Evolutionary conservation across 1,140 invertebrate species (phyloP), one percentile per base, ranked within the genome.

Genomic region (Battus philenor): DNA sequence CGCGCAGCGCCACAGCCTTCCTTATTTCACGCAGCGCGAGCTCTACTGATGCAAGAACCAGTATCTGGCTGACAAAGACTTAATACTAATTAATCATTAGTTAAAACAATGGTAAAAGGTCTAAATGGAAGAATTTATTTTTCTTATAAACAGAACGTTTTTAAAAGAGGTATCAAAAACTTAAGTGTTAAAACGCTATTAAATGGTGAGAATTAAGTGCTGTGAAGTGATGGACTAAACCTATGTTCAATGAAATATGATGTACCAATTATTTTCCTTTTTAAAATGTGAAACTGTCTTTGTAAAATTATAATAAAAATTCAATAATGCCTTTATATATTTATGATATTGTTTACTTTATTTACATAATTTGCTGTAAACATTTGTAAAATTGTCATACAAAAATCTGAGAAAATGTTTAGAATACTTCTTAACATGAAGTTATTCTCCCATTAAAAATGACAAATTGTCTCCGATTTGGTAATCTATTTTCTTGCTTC

Each of bases 391-490:
- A n/a, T n/a, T n/a, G n/a, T n/a, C n/a, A n/a, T n/a, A n/a, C n/a
- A n/a, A n/a, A n/a, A n/a, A n/a, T n/a, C n/a, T n/a, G n/a, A n/a
- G n/a, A n/a, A n/a, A n/a, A n/a, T n/a, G n/a, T n/a, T n/a, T n/a
- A n/a, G n/a, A n/a, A n/a, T n/a, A n/a, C n/a, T n/a, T n/a, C n/a
- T n/a, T n/a, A n/a, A n/a, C n/a, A n/a, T n/a, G n/a, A n/a, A n/a
- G n/a, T 55, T 44, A 53, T 31, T 50, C 39, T 38, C 66, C 47
- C 7, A 86, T 61, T 60, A 91, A 73, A 71, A 89, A 91, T 59
- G 90, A 91, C 2, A 92, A 59, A 79, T 92, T 89, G 18, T 87
- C 60, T 26, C 86, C 87, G 43, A 87, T 81, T 32, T 78, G 60
- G 77, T 86, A 87, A 68, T 91, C 89, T 33, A 68, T 59, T 38